Evolutionary conservation across 64 coral and sea anemone species (phyloP).

Genomic region (Stichodactyla mertensii): DNA sequence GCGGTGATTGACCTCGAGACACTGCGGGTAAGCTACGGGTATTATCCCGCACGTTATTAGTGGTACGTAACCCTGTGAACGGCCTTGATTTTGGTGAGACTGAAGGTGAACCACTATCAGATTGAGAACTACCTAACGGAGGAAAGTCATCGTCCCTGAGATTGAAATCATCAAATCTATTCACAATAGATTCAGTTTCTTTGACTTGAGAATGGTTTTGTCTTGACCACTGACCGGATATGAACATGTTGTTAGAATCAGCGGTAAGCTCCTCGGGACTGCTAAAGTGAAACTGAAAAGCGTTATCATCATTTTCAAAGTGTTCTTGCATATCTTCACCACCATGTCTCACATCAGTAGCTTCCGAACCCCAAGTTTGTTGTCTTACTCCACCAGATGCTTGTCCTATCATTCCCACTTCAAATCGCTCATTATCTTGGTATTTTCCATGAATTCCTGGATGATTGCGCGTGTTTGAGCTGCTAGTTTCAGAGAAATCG

Average conservation of each 20-base stretch:
- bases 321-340: background rate
- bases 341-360: background rate
- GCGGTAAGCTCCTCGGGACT: background rate
- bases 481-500: background rate
- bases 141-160: slow-evolving; percentile 67
- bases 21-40: background rate
- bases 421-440: background rate
- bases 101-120: background rate
- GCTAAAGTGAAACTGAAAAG: background rate
- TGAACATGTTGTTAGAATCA: background rate
- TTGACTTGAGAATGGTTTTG: background rate
- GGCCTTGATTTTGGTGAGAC: background rate
- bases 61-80: slow-evolving; percentile 19
- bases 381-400: background rate
- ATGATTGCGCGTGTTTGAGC: background rate
- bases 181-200: background rate
- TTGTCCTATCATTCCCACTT: background rate
- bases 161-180: background rate
- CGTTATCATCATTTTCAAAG: background rate
- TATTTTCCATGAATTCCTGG: background rate
- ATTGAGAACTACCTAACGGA: slow-evolving; percentile 57
- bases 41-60: background rate
- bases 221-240: background rate
- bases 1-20: background rate
- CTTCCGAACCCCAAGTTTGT: background rate